A percentile compares a stretch with the other conserved stretches of the same genome.
phyloP scores from a whole-genome alignment of 1,140 invertebrate species.

The Agrilus planipennis region DNA sequence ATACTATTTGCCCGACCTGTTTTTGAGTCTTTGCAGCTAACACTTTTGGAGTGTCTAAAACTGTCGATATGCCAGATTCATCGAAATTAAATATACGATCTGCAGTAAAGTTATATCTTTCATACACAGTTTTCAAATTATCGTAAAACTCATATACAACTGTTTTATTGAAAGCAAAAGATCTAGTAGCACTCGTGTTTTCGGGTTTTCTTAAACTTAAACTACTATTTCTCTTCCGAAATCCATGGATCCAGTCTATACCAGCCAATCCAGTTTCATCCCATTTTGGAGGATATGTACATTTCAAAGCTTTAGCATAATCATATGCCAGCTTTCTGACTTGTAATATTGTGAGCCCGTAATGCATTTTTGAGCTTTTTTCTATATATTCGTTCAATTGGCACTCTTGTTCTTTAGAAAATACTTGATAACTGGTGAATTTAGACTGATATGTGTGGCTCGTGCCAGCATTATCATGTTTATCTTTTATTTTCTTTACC shows the following conservation, averaged over 20 bases:
- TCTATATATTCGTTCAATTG: conserved; percentile 1
- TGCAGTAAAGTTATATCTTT: conserved; percentile 24
- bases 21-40: conserved; percentile 25
- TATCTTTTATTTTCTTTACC: no score
- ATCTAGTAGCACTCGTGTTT: conserved; percentile 13
- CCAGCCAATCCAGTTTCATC: conserved; percentile 2
- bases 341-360: background rate
- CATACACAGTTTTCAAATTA: conserved; percentile 1
- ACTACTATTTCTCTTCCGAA: background rate
- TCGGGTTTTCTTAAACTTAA: background rate
- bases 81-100: conserved; percentile 36
- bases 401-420: conserved; percentile 2
- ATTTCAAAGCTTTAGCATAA: background rate
- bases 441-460: no score
- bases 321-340: conserved; percentile 5
- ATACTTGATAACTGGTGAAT: no score
- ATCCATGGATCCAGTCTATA: conserved; percentile 5
- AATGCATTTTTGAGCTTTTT: background rate
- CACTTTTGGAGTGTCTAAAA: conserved; percentile 27
- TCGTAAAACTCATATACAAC: conserved; percentile 3
- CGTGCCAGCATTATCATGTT: no score
- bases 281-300: conserved; percentile 1
- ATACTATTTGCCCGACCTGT: conserved; percentile 23
- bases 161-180: conserved; percentile 22
- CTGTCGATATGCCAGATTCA: conserved; percentile 35